Conservation (phyloP, 2,797 vertebrate genomes). For the Zenarchopterus dispar region DNA sequence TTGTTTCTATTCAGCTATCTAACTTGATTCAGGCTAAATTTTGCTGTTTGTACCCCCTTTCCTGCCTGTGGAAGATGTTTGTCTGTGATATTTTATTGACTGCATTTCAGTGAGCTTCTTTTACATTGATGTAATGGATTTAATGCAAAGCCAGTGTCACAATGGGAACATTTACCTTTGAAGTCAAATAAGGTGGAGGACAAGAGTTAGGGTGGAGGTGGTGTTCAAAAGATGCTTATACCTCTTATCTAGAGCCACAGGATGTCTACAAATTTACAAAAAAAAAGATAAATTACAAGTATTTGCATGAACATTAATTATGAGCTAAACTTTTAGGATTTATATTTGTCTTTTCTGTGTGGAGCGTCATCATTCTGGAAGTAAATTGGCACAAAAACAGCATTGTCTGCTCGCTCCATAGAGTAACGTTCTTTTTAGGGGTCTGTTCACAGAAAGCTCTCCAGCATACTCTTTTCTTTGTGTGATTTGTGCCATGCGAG, state of each 20-base stretch:
- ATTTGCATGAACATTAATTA: no score
- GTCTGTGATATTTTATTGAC: neutral
- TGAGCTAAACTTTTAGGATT: neutral
- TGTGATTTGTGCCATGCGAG: conserved; percentile 38
- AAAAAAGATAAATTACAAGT: no score
- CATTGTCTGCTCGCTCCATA: conserved; percentile 38
- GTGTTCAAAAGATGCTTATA: no score
- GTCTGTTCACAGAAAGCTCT: conserved; percentile 59
- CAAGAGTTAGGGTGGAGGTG: no score
- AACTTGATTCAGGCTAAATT: neutral
- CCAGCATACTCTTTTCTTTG: conserved; percentile 30
- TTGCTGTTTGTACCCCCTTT: neutral
- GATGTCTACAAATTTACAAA: no score
- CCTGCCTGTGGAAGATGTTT: neutral
- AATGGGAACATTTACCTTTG: no score
- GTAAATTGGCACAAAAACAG: conserved; percentile 47
- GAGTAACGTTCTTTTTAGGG: conserved; percentile 29
- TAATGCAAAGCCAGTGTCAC: no score
- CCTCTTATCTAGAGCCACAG: no score
- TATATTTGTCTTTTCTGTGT: neutral
- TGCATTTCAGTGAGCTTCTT: no score
- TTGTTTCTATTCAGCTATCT: neutral
- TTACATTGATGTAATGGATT: no score
- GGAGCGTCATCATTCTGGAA: conserved; percentile 60
- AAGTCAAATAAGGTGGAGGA: no score